phyloP scores from a whole-genome alignment of 2,113 vertebrate species.

The Hypomesus transpacificus region DNA sequence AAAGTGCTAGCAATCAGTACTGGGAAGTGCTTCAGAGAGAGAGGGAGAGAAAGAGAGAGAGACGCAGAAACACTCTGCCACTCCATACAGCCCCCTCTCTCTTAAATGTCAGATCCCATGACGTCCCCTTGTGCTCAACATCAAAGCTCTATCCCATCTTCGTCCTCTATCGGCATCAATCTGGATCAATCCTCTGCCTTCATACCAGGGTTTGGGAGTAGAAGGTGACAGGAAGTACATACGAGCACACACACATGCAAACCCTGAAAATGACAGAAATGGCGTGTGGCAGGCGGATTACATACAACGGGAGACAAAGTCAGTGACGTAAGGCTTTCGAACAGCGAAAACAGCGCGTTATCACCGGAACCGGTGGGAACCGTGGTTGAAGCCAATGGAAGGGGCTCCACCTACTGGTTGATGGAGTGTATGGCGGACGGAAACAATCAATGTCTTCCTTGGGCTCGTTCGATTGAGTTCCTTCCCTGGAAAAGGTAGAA shows the following conservation, averaged over 20 bases:
- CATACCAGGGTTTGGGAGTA: not conserved
- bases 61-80: not conserved
- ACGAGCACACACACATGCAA: slow-evolving; percentile 54
- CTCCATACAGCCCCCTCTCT: slow-evolving; percentile 18
- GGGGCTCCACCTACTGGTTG: slow-evolving; percentile 64
- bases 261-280: slow-evolving; percentile 55
- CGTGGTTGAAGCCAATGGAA: slow-evolving; percentile 46
- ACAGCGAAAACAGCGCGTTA: not conserved
- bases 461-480: slow-evolving; percentile 47
- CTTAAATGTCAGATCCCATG: slow-evolving; percentile 59
- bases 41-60: too few relatives aligned
- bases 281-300: slow-evolving; percentile 38
- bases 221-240: slow-evolving; percentile 5
- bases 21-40: slow-evolving; percentile 24
- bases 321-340: slow-evolving; percentile 65
- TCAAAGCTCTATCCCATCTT: slow-evolving; percentile 14
- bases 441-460: slow-evolving; percentile 6
- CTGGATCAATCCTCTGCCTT: slow-evolving; percentile 34
- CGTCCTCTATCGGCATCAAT: slow-evolving; percentile 14
- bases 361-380: not conserved
- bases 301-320: slow-evolving; percentile 36
- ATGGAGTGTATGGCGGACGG: slow-evolving; percentile 11
- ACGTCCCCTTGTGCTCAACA: slow-evolving; percentile 36
- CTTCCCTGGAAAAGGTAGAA: slow-evolving; percentile 17
- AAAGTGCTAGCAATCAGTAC: slow-evolving; percentile 50